Evolutionary conservation across 2,797 vertebrate genomes (phyloP).

Genomic region (Lagorchestes hirsutus): DNA sequence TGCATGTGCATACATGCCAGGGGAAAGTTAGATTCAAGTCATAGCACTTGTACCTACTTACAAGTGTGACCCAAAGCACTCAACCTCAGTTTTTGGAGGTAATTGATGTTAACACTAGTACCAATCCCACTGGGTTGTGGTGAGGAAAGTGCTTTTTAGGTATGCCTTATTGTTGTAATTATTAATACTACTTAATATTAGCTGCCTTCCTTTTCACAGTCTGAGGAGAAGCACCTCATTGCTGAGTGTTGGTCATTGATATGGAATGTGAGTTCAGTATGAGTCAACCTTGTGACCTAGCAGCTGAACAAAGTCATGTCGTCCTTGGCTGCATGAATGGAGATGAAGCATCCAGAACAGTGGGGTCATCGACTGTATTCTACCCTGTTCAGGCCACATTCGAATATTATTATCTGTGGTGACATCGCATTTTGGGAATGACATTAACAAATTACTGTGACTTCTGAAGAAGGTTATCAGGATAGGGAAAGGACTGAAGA

Average conservation of each 20-base stretch:
- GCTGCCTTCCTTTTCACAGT: background rate
- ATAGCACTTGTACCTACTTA: background rate
- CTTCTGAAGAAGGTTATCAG: background rate
- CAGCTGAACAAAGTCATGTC: background rate
- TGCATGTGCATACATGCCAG: background rate
- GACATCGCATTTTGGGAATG: background rate
- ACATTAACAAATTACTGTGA: background rate
- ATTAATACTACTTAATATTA: background rate
- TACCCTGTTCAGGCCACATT: background rate
- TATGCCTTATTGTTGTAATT: background rate
- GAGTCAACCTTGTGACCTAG: background rate
- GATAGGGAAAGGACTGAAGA: background rate
- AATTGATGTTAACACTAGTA: background rate
- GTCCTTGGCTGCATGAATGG: background rate
- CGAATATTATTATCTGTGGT: background rate
- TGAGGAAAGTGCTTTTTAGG: background rate
- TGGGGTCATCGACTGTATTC: background rate
- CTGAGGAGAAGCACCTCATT: background rate
- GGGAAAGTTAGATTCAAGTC: background rate
- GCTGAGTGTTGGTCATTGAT: constrained; percentile 4
- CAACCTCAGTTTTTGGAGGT: background rate
- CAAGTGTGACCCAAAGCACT: background rate
- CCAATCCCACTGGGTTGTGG: background rate
- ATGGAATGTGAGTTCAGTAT: background rate
- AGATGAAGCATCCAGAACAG: background rate